phyloP scores from a whole-genome alignment of 92 coral and sea anemone genomes.

The Porites evermanni region DNA sequence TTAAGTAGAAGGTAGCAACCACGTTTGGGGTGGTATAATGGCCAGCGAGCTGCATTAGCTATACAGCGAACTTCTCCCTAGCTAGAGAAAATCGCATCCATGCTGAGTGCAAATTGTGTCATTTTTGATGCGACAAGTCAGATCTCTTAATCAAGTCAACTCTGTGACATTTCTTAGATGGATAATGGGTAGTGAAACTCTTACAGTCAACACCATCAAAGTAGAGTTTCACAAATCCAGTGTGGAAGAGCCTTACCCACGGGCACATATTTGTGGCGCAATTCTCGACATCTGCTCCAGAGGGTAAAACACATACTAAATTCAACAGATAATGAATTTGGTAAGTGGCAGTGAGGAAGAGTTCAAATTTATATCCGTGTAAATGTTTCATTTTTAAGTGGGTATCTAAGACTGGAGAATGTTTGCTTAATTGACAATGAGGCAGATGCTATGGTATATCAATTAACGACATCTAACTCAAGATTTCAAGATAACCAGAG shows the following conservation, averaged over 20 bases:
- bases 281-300: slow-evolving; percentile 6
- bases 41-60: not conserved
- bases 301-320: not conserved
- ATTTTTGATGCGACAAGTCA: not conserved
- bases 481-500: too few relatives aligned
- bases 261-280: not conserved
- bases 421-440: too few relatives aligned
- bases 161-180: not conserved
- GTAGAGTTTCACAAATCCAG: slow-evolving; percentile 11
- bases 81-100: not conserved
- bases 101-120: not conserved
- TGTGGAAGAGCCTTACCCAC: slow-evolving; percentile 1
- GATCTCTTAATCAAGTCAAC: not conserved
- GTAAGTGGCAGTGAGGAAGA: not conserved
- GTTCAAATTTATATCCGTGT: not conserved
- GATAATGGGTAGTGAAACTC: not conserved
- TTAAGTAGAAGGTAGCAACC: not conserved
- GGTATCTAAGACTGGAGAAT: too few relatives aligned
- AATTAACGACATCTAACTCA: too few relatives aligned
- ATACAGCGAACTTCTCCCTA: not conserved
- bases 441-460: too few relatives aligned
- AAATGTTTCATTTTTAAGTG: too few relatives aligned
- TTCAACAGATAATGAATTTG: not conserved
- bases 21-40: not conserved
- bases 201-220: not conserved